Base-by-base conservation (phyloP, 1,140 invertebrate genomes). In the Frieseomelitta varia region DNA sequence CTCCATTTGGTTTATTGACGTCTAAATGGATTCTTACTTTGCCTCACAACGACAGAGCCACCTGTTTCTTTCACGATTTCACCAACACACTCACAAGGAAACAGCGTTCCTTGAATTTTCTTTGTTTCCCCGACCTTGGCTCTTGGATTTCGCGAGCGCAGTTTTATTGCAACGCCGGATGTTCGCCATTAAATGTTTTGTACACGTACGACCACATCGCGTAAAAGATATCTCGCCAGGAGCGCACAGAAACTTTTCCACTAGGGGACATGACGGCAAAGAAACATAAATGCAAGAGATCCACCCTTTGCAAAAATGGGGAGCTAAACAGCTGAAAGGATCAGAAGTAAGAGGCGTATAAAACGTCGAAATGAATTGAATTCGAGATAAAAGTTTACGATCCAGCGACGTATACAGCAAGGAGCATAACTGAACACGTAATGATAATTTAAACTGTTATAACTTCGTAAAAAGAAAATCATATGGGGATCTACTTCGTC, bases 81-180 rank as follows among this genome's bases (percentile, higher is more conserved):
- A 30, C 27, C 2, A 3, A 6, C 27, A 68, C 27, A 68, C n/a
- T n/a, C 47, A 14, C 8, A 10, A 47, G 39, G 8, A 10, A 79
- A 30, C 27, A 19, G 21, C 30, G n/a, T 65, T 30, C 15, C 4
- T 27, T 14, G 30, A 14, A 19, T 67, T 55, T 55, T 15, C 63
- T 53, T 27, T 34, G 19, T 12, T n/a, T 53, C 53, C 4, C 39
- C 63, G 76, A 78, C 51, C 63, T 78, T 78, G 76, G 65, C 39
- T 67, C 65, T 39, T 15, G 61, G 1, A n/a, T 27, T 11, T 39
- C 14, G 21, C n/a, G 39, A 27, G 47, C 39, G 39, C n/a, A 78
- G 47, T 78, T 78, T 78, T 78, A 78, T 53, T 27, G 58, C 55
- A 56, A 81, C 80, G 17, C 63, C 24, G 80, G 63, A 82, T 82